Percentiles rank a stretch among this genome's conserved stretches.
phyloP scores from a whole-genome alignment of 2,888 invertebrate species.

The Celastrina argiolus region DNA sequence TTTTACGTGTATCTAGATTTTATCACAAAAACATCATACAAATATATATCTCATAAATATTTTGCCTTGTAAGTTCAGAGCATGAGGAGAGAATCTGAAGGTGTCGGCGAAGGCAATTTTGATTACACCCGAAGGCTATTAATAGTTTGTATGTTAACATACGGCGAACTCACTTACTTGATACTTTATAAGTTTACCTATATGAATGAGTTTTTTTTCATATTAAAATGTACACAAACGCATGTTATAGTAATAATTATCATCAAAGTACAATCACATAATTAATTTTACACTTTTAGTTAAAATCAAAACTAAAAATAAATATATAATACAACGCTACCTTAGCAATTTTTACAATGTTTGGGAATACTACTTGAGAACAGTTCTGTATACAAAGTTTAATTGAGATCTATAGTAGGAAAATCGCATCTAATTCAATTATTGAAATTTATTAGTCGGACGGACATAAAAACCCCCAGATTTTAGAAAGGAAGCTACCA shows the following conservation, averaged over 20 bases:
- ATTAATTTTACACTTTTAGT: no score
- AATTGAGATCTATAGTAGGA: no score
- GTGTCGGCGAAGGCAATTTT: conserved; percentile 37
- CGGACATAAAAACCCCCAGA: background rate
- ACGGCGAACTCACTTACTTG: conserved; percentile 36
- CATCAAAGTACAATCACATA: no score
- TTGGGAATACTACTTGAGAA: no score
- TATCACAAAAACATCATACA: no score
- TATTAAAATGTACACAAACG: background rate
- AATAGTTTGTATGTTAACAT: conserved; percentile 43
- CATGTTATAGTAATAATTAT: background rate
- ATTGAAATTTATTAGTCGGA: no score
- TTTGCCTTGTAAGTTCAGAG: background rate
- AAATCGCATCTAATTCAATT: no score
- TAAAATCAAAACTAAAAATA: background rate
- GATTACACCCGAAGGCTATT: conserved; percentile 59
- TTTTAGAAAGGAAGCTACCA: background rate
- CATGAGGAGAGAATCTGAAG: conserved; percentile 36
- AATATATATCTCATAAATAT: background rate
- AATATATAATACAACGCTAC: no score
- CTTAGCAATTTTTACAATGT: no score
- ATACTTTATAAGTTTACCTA: conserved; percentile 39
- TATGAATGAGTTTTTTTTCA: background rate
- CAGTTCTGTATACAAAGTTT: no score
- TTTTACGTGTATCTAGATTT: no score